Percentiles rank a stretch among this genome's conserved stretches.
These are phyloP conservation scores for Andricus quercusramuli DNA, from an alignment of 2,888 invertebrate genomes.

Conservation along the genomic window DNA sequence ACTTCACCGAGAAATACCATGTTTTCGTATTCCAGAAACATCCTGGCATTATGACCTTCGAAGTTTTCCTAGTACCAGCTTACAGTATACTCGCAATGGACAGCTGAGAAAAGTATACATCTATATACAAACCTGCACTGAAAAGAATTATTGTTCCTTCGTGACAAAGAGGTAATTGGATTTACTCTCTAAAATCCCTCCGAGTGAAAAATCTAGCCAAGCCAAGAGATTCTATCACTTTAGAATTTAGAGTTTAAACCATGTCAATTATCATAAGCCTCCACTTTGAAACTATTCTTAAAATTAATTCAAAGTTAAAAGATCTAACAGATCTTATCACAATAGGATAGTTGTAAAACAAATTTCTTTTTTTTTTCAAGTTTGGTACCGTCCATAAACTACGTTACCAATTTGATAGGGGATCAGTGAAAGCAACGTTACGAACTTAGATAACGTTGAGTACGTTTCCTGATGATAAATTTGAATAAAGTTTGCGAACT, in stretches of 20 bases:
- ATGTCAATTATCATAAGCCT: neutral
- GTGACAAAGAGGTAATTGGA: constrained; percentile 49
- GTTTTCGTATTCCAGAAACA: constrained; percentile 46
- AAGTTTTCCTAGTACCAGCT: constrained; percentile 49
- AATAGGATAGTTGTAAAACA: no score
- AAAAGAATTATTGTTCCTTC: constrained; percentile 47
- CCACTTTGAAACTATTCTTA: constrained; percentile 29
- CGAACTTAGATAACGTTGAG: no score
- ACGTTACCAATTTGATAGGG: no score
- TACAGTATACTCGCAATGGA: constrained; percentile 31
- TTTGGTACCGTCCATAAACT: no score
- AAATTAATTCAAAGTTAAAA: no score
- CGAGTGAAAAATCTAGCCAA: neutral
- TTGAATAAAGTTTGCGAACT: no score
- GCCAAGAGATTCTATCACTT: neutral
- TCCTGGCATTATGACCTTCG: constrained; percentile 6
- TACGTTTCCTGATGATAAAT: no score
- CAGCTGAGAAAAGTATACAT: constrained; percentile 50
- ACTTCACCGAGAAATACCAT: constrained; percentile 45
- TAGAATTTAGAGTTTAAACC: neutral
- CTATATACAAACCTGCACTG: neutral
- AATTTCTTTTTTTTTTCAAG: no score
- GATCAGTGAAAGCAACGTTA: no score
- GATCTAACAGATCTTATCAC: no score
- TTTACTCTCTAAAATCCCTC: constrained; percentile 32